phyloP scores from a whole-genome alignment of 2,797 vertebrate species.

The Streptopelia turtur region DNA sequence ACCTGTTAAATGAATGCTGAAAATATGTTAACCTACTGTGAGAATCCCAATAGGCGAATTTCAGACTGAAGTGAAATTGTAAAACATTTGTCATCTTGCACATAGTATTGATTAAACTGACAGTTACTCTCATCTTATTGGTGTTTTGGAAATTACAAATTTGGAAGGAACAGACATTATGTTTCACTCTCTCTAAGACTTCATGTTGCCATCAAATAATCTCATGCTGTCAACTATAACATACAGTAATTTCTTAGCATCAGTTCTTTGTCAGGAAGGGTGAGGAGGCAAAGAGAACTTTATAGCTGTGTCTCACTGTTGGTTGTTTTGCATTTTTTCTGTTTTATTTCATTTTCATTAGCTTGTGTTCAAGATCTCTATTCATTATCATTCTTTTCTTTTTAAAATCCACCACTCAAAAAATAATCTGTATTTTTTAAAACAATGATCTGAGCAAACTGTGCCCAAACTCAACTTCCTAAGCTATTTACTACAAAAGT shows the following conservation, averaged over 20 bases:
- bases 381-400: neutral
- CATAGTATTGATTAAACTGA: conserved; percentile 48
- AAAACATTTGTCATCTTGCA: conserved; percentile 30
- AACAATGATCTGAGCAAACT: neutral
- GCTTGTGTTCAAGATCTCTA: neutral
- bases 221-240: neutral
- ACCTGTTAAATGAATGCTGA: neutral
- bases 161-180: conserved; percentile 17
- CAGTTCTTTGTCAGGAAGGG: neutral
- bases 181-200: neutral
- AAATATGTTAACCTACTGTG: neutral
- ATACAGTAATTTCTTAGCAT: neutral
- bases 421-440: neutral
- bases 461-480: neutral
- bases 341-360: neutral
- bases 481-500: neutral
- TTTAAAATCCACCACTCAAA: neutral
- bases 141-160: conserved; percentile 25
- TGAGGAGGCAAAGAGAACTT: neutral
- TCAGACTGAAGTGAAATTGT: conserved; percentile 26
- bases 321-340: neutral
- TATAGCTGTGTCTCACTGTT: neutral
- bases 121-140: conserved; percentile 47
- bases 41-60: conserved; percentile 36
- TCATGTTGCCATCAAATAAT: conserved; percentile 11